phyloP scores from a whole-genome alignment of 53 echinoderm and acorn worm genomes.

The Holothuria scabra region DNA sequence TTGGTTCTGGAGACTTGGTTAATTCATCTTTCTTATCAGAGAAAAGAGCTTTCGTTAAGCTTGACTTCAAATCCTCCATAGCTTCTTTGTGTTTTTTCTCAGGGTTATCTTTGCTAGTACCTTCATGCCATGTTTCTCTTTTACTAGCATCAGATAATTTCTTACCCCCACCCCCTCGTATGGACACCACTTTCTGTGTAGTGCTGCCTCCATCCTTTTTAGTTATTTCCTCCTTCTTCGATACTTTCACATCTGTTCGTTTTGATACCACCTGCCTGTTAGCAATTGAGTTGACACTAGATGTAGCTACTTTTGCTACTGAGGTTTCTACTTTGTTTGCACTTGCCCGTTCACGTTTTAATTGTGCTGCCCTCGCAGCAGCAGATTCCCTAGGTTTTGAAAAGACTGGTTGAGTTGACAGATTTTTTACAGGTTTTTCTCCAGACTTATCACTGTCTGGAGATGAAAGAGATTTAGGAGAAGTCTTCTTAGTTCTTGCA shows the following conservation, averaged over 20 bases:
- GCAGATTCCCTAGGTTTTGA: conserved; percentile 22
- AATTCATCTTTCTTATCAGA: conserved; percentile 34
- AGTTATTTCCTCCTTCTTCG: conserved; percentile 16
- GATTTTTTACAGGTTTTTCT: background rate
- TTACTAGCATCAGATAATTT: background rate
- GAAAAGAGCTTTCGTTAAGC: conserved; percentile 22
- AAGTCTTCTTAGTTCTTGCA: conserved; percentile 3
- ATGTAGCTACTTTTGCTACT: conserved; percentile 10
- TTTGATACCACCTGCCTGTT: background rate
- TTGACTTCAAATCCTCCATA: conserved; percentile 37
- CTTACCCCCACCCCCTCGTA: conserved; percentile 38
- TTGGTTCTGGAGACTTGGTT: background rate
- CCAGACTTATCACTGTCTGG: conserved; percentile 29
- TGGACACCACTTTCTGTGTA: conserved; percentile 23
- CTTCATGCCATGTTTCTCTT: conserved; percentile 18
- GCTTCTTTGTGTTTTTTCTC: conserved; percentile 34
- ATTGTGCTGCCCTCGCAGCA: conserved; percentile 22
- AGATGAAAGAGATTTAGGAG: conserved; percentile 27
- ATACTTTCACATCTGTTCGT: background rate
- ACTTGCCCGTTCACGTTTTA: conserved; percentile 43
- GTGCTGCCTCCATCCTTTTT: conserved; percentile 1
- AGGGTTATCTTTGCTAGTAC: background rate
- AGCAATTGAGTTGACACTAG: background rate
- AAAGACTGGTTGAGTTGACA: background rate
- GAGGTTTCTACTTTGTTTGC: conserved; percentile 28